A percentile compares a stretch with the other conserved stretches of the same genome.
Conservation (phyloP, 2,888 invertebrate species). For the Aphodius granarius region DNA sequence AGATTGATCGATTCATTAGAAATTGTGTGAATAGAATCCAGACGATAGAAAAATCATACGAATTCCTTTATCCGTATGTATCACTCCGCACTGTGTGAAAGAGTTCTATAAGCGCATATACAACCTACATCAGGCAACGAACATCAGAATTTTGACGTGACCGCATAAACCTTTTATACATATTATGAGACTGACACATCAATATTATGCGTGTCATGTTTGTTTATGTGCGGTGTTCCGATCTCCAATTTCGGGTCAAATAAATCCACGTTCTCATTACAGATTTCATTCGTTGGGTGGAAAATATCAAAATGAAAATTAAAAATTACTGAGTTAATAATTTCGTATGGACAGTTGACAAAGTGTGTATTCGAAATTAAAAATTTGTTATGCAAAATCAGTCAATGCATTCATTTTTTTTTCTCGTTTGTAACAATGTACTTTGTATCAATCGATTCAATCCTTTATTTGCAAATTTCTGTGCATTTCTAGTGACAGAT, state of each 20-base stretch:
- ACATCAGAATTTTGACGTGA: not conserved
- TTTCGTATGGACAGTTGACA: too few species aligned
- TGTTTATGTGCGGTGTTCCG: not conserved
- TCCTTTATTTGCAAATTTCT: too few species aligned
- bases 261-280: not conserved
- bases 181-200: not conserved
- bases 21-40: too few species aligned
- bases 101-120: too few species aligned
- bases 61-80: too few species aligned
- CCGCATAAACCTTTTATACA: not conserved
- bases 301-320: not conserved
- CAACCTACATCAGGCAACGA: not conserved
- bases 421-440: too few species aligned
- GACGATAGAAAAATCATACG: too few species aligned
- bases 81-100: too few species aligned
- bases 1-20: too few species aligned
- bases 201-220: not conserved
- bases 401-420: not conserved
- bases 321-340: not conserved
- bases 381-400: not conserved
- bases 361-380: too few species aligned
- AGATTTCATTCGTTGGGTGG: not conserved
- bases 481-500: too few species aligned
- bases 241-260: not conserved
- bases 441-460: too few species aligned